Percentiles rank a stretch among this genome's conserved stretches.
These are phyloP conservation scores for Drosophila prolongata DNA, from an alignment of 2,888 invertebrate species.

Conservation along the genomic window DNA sequence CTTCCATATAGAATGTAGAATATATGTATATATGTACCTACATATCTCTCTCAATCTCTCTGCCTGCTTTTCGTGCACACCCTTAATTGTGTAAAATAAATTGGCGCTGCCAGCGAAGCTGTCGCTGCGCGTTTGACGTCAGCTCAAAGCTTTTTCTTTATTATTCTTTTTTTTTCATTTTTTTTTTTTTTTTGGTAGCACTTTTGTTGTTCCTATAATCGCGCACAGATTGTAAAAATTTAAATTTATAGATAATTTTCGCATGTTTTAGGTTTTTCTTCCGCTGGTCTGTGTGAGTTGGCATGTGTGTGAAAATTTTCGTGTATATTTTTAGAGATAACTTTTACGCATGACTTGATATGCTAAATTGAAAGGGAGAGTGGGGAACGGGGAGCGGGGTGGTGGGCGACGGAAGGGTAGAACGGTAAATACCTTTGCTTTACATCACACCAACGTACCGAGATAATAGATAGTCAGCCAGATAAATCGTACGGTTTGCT, in stretches of 20 bases:
- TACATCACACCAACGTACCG: conserved; percentile 27
- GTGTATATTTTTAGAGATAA: conserved; percentile 60
- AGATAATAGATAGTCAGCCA: conserved; percentile 30
- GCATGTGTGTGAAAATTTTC: conserved; percentile 30
- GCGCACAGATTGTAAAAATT: conserved; percentile 80
- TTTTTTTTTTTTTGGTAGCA: conserved; percentile 67
- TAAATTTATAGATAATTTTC: conserved; percentile 81
- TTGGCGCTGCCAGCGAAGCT: conserved; percentile 65
- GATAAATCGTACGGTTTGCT: conserved; percentile 19
- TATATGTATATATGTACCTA: conserved; percentile 20
- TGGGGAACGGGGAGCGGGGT: neutral
- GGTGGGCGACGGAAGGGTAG: conserved; percentile 1
- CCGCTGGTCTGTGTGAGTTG: conserved; percentile 35
- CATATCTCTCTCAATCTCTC: conserved; percentile 35
- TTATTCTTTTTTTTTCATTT: conserved; percentile 21
- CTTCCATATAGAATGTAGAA: conserved; percentile 52
- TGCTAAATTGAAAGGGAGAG: conserved; percentile 43
- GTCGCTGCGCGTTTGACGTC: conserved; percentile 71
- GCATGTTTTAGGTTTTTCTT: conserved; percentile 70
- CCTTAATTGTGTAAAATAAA: conserved; percentile 82
- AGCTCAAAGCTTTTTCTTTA: conserved; percentile 75
- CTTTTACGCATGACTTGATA: conserved; percentile 76
- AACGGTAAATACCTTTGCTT: conserved; percentile 30
- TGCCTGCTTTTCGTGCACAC: conserved; percentile 65
- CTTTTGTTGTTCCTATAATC: conserved; percentile 64